Percentiles rank a stretch among this genome's conserved stretches.
phyloP scores from a whole-genome alignment of 2,113 vertebrate genomes.

The Accipiter virgatus region DNA sequence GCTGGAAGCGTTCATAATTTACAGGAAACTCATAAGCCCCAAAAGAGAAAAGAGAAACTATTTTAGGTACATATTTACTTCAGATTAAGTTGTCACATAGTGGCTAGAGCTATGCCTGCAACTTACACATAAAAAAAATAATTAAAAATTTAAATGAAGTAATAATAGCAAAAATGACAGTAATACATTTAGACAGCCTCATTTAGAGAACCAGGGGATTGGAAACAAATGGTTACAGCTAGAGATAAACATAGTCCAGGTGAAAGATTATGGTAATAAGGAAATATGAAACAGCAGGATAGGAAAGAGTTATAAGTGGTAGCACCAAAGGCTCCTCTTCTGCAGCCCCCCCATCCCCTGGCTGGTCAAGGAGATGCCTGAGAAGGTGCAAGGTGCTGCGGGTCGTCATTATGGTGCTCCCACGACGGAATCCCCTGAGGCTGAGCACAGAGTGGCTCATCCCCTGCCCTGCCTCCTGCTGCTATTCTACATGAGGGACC shows the following conservation, averaged over 20 bases:
- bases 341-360: neutral
- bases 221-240: neutral
- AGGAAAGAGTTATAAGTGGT: neutral
- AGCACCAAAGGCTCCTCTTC: neutral
- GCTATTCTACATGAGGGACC: neutral
- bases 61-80: neutral
- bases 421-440: neutral
- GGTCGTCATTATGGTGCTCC: fast-evolving
- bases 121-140: neutral
- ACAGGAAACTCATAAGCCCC: neutral
- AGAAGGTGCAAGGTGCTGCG: neutral
- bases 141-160: neutral
- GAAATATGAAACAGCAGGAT: neutral
- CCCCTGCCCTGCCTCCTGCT: neutral
- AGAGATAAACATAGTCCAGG: neutral
- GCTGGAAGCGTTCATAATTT: neutral
- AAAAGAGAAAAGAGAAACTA: neutral
- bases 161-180: neutral
- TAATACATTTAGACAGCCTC: neutral
- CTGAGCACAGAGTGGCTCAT: fast-evolving
- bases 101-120: neutral
- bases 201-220: neutral
- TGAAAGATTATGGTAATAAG: neutral
- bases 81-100: neutral
- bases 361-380: neutral